phyloP scores from a whole-genome alignment of 2,797 vertebrate genomes.

The Hypotaenidia philippensis region DNA sequence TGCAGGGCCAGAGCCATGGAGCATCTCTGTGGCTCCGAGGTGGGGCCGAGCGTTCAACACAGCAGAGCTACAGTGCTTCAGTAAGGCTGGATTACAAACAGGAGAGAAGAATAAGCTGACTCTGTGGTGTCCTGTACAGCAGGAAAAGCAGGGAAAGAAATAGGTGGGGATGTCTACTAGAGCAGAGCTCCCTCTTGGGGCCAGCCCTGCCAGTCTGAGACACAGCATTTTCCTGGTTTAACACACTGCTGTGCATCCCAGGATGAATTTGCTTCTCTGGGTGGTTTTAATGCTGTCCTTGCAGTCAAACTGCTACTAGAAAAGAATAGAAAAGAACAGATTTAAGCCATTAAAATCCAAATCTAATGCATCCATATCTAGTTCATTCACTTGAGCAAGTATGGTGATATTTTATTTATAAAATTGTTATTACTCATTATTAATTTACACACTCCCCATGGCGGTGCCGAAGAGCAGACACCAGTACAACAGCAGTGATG shows the following conservation, averaged over 20 bases:
- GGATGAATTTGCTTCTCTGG: neutral
- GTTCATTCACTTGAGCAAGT: conserved; percentile 14
- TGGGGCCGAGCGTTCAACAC: neutral
- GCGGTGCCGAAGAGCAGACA: neutral
- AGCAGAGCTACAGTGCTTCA: neutral
- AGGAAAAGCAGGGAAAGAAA: neutral
- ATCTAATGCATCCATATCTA: neutral
- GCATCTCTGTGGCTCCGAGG: neutral
- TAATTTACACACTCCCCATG: neutral
- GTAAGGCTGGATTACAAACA: neutral
- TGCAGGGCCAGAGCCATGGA: fast-evolving
- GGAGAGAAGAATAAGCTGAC: neutral
- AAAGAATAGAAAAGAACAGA: neutral
- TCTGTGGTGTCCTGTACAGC: neutral
- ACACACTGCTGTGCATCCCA: neutral
- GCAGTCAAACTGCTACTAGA: neutral
- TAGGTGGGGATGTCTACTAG: fast-evolving
- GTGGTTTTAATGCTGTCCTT: neutral
- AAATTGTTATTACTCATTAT: conserved; percentile 6
- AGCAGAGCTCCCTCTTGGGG: neutral
- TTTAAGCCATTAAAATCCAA: conserved; percentile 12
- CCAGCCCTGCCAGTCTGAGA: neutral
- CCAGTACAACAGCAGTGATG: neutral
- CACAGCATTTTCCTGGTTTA: neutral
- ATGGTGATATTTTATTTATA: conserved; percentile 22